phyloP scores from a whole-genome alignment of 2,888 invertebrate genomes.

The Drosophila subsilvestris region DNA sequence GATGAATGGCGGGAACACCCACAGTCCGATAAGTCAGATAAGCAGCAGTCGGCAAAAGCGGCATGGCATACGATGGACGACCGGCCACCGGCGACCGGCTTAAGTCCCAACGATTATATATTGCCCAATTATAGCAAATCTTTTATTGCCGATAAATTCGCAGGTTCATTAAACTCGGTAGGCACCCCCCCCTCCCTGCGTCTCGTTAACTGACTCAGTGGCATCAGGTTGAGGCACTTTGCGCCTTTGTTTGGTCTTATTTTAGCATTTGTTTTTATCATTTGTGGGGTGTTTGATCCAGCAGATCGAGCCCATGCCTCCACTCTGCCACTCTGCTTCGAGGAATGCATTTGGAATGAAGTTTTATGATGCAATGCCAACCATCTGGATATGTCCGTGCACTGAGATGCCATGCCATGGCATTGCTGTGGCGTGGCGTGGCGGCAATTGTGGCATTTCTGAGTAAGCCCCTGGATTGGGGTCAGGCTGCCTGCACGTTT shows the following conservation, averaged over 20 bases:
- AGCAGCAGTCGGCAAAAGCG: slow-evolving; percentile 34
- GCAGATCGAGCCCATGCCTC: slow-evolving; percentile 53
- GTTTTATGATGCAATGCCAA: slow-evolving; percentile 63
- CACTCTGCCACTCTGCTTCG: slow-evolving; percentile 21
- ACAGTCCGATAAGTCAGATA: slow-evolving; percentile 56
- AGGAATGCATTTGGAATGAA: slow-evolving; percentile 54
- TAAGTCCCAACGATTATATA: slow-evolving; percentile 41
- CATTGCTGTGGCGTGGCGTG: slow-evolving; percentile 13
- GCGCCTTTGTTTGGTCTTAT: background rate
- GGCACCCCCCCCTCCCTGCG: slow-evolving; percentile 49
- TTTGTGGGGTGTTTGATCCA: slow-evolving; percentile 35
- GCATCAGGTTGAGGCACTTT: slow-evolving; percentile 30
- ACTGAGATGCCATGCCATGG: slow-evolving; percentile 22
- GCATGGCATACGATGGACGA: background rate
- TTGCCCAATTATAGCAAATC: slow-evolving; percentile 61
- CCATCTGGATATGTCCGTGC: slow-evolving; percentile 54
- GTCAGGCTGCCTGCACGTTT: slow-evolving; percentile 64
- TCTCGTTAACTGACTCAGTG: slow-evolving; percentile 46
- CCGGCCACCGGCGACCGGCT: slow-evolving; percentile 6
- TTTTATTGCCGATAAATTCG: slow-evolving; percentile 72
- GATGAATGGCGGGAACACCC: slow-evolving; percentile 68
- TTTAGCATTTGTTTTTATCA: slow-evolving; percentile 6
- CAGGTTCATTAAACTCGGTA: slow-evolving; percentile 65
- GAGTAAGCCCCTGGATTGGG: slow-evolving; percentile 58
- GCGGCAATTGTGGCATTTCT: slow-evolving; percentile 41